Percentiles rank a stretch among this genome's conserved stretches.
These are phyloP conservation scores for Drosophila mimica DNA, from an alignment of 2,888 invertebrate genomes.

Conservation along the genomic window DNA sequence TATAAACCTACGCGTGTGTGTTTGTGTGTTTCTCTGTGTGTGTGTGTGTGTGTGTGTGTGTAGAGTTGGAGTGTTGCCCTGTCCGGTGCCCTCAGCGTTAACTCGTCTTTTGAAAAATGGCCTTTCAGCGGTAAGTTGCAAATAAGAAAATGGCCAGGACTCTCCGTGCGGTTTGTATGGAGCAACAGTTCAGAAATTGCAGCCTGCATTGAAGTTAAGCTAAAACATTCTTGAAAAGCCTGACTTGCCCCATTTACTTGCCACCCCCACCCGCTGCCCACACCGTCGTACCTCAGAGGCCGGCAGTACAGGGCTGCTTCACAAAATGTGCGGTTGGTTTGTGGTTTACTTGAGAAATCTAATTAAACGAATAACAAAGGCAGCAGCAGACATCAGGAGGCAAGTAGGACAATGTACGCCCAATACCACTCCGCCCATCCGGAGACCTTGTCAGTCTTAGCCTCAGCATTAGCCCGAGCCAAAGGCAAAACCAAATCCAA, in stretches of 20 bases:
- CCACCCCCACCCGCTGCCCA: constrained; percentile 15
- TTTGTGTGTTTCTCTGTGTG: background rate
- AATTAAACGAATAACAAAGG: constrained; percentile 78
- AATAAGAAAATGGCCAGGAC: constrained; percentile 59
- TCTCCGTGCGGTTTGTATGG: constrained; percentile 45
- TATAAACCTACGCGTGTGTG: constrained; percentile 1
- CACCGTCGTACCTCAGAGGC: background rate
- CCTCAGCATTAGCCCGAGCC: constrained; percentile 2
- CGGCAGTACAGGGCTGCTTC: constrained; percentile 39
- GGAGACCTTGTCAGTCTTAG: background rate
- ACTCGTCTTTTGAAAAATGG: constrained; percentile 61
- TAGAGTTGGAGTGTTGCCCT: constrained; percentile 10
- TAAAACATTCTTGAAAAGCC: constrained; percentile 53
- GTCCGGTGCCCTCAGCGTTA: constrained; percentile 21
- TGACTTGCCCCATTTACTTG: constrained; percentile 11
- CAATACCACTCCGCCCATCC: background rate
- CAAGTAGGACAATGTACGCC: constrained; percentile 46
- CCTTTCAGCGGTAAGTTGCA: constrained; percentile 62
- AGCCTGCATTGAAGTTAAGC: constrained; percentile 53
- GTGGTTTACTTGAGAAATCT: constrained; percentile 80
- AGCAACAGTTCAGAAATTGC: constrained; percentile 57
- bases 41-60: background rate
- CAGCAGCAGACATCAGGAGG: constrained; percentile 9
- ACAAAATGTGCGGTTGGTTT: constrained; percentile 79
- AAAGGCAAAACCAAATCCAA: constrained; percentile 11